Percentiles rank a stretch among this genome's conserved stretches.
These are phyloP conservation scores for Sesamia inferens DNA, from an alignment of 2,888 invertebrate species.

Conservation along the genomic window DNA sequence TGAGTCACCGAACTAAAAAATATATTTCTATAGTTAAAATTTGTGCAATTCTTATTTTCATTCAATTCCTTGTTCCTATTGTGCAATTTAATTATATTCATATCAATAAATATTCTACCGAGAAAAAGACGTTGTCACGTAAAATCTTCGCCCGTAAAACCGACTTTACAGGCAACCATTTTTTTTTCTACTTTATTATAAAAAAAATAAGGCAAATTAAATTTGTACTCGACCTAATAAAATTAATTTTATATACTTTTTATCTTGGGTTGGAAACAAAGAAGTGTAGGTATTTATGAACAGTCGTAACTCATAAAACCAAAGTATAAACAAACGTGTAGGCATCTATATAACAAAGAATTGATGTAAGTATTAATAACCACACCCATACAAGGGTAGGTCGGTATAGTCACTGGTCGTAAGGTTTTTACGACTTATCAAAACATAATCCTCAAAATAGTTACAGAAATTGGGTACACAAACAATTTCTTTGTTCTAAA, in stretches of 20 bases:
- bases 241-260: slow-evolving; percentile 30
- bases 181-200: too few species aligned
- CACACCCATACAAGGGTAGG: background rate
- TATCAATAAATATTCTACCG: too few species aligned
- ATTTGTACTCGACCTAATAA: background rate
- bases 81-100: too few species aligned
- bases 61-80: too few species aligned
- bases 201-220: background rate
- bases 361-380: background rate
- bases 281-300: slow-evolving; percentile 14
- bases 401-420: background rate
- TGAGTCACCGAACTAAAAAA: too few species aligned
- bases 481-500: too few species aligned
- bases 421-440: background rate
- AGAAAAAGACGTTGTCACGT: too few species aligned
- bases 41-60: too few species aligned
- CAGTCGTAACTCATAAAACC: slow-evolving; percentile 27
- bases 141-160: too few species aligned
- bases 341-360: background rate
- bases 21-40: too few species aligned
- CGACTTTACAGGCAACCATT: background rate
- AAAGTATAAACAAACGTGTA: slow-evolving; percentile 12
- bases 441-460: background rate
- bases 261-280: slow-evolving; percentile 31
- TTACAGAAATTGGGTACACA: too few species aligned